A percentile compares a stretch with the other conserved stretches of the same genome.
Evolutionary conservation across 2,888 invertebrate genomes (phyloP).

Genomic region (Campoplex capitator): DNA sequence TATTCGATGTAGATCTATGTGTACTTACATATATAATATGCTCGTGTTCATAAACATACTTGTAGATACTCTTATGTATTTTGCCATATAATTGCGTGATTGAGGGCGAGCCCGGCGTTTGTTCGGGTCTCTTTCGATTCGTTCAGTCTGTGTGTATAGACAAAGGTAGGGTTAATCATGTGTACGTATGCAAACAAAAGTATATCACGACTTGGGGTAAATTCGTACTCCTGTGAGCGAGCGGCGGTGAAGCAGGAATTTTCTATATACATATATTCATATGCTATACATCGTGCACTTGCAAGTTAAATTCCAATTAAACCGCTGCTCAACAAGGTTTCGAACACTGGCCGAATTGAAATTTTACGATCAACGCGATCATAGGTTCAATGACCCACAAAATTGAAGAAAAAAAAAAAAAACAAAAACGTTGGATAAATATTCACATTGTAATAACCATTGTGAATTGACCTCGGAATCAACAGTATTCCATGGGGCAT

Average conservation of each 20-base stretch:
- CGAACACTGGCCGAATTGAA: not conserved
- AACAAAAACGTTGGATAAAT: not conserved
- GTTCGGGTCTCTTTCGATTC: constrained; percentile 38
- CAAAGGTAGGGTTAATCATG: constrained; percentile 36
- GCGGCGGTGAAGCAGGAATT: not conserved
- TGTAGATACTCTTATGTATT: constrained; percentile 28
- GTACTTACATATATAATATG: not conserved
- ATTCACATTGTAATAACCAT: not conserved
- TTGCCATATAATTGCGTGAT: constrained; percentile 59
- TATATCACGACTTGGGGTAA: constrained; percentile 23
- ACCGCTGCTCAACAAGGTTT: constrained; percentile 28
- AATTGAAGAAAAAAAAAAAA: not conserved
- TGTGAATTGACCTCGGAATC: not conserved
- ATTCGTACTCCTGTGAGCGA: not conserved
- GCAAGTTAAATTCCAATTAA: constrained; percentile 38
- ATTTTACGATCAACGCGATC: constrained; percentile 1
- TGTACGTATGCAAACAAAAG: constrained; percentile 25
- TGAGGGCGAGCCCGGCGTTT: constrained; percentile 42
- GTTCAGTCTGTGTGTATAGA: constrained; percentile 18
- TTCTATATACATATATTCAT: not conserved
- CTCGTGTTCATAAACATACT: not conserved
- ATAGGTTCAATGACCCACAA: not conserved
- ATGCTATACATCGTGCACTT: constrained; percentile 20
- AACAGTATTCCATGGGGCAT: not conserved
- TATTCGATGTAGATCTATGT: not conserved